Evolutionary conservation across 2,113 vertebrate species (phyloP).

Genomic region (Microcebus tavaratra): DNA sequence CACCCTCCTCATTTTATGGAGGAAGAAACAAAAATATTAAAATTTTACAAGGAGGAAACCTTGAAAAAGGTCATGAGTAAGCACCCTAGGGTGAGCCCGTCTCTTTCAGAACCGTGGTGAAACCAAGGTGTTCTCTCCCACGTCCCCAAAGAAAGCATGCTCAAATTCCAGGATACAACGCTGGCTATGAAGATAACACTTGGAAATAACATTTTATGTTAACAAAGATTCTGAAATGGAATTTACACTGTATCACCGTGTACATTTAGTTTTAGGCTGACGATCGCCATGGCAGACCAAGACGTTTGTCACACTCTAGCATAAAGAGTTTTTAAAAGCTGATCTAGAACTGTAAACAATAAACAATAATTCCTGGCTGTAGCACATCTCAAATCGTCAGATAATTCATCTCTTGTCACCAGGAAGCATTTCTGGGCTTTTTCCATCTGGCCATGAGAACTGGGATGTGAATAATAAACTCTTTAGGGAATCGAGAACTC

Average conservation of each 20-base stretch:
- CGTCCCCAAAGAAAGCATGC: not conserved
- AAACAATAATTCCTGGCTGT: not conserved
- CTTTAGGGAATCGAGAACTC: not conserved
- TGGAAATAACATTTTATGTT: not conserved
- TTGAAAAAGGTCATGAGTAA: not conserved
- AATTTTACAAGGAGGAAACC: not conserved
- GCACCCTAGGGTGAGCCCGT: not conserved
- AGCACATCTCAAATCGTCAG: not conserved
- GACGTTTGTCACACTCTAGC: not conserved
- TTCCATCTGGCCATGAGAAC: not conserved
- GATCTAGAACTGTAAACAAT: not conserved
- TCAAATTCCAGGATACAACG: not conserved
- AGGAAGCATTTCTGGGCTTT: not conserved
- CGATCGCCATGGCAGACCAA: not conserved
- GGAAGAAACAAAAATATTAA: not conserved
- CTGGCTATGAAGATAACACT: not conserved
- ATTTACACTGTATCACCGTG: too few species aligned
- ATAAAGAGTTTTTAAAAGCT: not conserved
- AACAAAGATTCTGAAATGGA: not conserved
- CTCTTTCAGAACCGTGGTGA: not conserved
- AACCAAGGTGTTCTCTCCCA: not conserved
- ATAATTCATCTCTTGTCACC: constrained; percentile 10
- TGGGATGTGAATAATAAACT: not conserved
- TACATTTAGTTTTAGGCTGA: not conserved
- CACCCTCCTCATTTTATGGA: not conserved